These are phyloP conservation scores for Aurelia sp. DNA, from an alignment of 30 jellyfish, hydroid and myxozoan species.

Conservation along the genomic window DNA sequence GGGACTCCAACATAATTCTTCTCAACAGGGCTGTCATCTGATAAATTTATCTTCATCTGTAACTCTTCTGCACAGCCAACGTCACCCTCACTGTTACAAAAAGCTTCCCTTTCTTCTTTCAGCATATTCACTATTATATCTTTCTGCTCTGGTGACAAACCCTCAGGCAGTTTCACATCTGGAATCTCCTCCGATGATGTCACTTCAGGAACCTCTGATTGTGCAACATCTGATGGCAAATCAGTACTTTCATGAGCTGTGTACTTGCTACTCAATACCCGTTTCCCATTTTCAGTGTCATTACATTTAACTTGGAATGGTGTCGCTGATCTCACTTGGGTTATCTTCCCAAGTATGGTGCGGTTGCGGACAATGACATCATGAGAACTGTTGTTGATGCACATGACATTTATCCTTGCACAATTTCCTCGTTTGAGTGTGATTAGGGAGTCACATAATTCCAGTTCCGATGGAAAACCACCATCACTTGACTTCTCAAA, in stretches of 20 bases:
- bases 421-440: conserved; percentile 7
- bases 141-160: conserved; percentile 17
- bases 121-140: conserved; percentile 7
- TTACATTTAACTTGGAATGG: conserved; percentile 11
- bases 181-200: neutral
- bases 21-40: conserved; percentile 34
- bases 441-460: conserved; percentile 19
- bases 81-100: conserved; percentile 32
- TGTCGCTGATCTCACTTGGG: conserved; percentile 40
- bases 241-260: neutral
- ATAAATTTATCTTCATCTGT: conserved; percentile 17
- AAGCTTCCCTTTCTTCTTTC: conserved; percentile 21
- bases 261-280: neutral
- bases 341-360: conserved; percentile 2
- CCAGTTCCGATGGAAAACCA: conserved; percentile 4
- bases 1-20: conserved; percentile 24
- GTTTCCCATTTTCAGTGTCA: neutral
- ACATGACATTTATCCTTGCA: conserved; percentile 1
- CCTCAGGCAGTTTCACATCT: neutral
- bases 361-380: conserved; percentile 8
- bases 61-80: conserved; percentile 43
- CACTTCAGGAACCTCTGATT: neutral
- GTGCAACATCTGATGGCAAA: neutral
- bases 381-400: conserved; percentile 13
- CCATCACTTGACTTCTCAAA: conserved; percentile 17